phyloP scores from a whole-genome alignment of 2,797 vertebrate species.

The Dromococcyx pavoninus region DNA sequence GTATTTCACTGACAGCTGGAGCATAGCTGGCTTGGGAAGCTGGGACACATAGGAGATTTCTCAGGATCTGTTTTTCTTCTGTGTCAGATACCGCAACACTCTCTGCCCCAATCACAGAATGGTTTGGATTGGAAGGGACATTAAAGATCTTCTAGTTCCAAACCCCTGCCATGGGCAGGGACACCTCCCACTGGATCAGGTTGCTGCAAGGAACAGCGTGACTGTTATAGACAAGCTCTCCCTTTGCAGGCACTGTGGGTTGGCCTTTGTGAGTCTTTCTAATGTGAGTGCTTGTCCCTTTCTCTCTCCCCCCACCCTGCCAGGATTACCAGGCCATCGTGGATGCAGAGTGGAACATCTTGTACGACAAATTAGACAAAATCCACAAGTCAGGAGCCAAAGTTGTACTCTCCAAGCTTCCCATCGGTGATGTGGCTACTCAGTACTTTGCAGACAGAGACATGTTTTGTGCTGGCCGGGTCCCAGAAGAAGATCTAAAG shows the following conservation, averaged over 20 bases:
- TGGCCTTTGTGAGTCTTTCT: rapidly evolving
- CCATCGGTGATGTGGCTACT: slow-evolving; percentile 95
- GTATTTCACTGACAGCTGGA: neutral
- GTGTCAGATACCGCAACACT: neutral
- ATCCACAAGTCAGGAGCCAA: slow-evolving; percentile 92
- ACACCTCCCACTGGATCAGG: no score
- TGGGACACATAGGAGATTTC: neutral
- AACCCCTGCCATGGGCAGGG: no score
- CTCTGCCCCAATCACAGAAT: neutral
- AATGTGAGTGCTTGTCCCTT: rapidly evolving
- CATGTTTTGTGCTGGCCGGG: slow-evolving; percentile 95
- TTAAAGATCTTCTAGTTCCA: no score
- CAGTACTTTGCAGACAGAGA: slow-evolving; percentile 97
- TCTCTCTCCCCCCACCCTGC: neutral
- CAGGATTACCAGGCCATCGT: slow-evolving; percentile 98
- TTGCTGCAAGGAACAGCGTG: rapidly evolving
- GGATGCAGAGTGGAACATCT: slow-evolving; percentile 96
- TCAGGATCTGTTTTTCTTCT: neutral
- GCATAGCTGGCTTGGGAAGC: neutral
- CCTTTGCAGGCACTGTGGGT: rapidly evolving
- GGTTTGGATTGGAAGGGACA: no score
- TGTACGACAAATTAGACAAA: slow-evolving; percentile 96
- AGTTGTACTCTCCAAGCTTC: slow-evolving; percentile 91
- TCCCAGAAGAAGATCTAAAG: slow-evolving; percentile 94
- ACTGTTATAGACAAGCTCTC: neutral